phyloP scores from a whole-genome alignment of 2,888 invertebrate species.

The Clistopyga incitator region DNA sequence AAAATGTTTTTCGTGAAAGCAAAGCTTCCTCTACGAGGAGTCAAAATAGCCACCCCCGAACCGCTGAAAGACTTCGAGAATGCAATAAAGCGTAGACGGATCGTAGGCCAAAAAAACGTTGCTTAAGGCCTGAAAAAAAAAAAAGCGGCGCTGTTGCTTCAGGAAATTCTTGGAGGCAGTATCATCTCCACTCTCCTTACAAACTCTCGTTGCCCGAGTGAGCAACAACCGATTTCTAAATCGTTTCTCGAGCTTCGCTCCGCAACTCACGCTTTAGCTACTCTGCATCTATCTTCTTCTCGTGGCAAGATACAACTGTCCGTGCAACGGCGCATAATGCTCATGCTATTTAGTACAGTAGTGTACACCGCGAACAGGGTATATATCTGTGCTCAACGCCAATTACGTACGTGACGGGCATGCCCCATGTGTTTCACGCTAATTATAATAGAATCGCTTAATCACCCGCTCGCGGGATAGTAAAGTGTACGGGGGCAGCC shows the following conservation, averaged over 20 bases:
- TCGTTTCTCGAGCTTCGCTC: constrained; percentile 47
- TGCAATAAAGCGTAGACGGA: too few species aligned
- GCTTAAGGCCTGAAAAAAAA: not conserved
- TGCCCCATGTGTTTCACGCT: constrained; percentile 70
- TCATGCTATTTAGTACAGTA: constrained; percentile 65
- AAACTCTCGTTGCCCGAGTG: not conserved
- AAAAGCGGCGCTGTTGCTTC: not conserved
- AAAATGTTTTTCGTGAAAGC: too few species aligned
- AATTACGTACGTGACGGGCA: constrained; percentile 72
- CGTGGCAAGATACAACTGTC: constrained; percentile 9
- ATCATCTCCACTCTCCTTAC: constrained; percentile 3
- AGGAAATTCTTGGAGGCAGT: not conserved
- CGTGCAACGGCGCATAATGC: constrained; percentile 65
- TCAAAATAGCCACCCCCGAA: too few species aligned
- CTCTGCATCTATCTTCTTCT: constrained; percentile 25
- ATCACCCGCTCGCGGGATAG: constrained; percentile 66
- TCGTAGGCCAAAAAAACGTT: not conserved
- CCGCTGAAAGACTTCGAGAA: too few species aligned
- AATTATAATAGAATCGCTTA: constrained; percentile 76
- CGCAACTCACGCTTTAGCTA: constrained; percentile 38
- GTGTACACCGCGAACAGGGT: constrained; percentile 2
- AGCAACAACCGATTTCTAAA: constrained; percentile 64
- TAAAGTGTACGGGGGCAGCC: constrained; percentile 12
- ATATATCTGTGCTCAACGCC: constrained; percentile 62
- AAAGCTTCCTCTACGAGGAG: too few species aligned